phyloP scores from a whole-genome alignment of 37 sponge, comb jelly and placozoan genomes.

The Agelas oroides region DNA sequence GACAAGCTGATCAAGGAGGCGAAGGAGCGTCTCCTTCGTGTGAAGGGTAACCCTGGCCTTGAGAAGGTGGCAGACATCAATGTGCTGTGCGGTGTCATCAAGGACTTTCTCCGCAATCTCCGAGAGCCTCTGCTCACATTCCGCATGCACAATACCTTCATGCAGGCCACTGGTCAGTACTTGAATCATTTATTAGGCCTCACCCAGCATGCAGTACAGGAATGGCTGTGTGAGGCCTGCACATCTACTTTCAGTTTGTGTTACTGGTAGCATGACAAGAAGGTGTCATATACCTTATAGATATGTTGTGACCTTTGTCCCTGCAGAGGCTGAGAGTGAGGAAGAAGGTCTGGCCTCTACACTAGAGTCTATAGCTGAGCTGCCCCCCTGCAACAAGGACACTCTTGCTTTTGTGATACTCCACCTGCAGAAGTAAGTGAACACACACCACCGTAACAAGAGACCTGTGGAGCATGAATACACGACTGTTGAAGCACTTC shows the following conservation, averaged over 20 bases:
- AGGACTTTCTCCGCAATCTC: slow-evolving; percentile 83
- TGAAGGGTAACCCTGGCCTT: slow-evolving; percentile 75
- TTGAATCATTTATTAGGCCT: too few relatives aligned
- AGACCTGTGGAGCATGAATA: background rate
- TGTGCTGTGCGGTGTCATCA: slow-evolving; percentile 90
- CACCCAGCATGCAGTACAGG: too few relatives aligned
- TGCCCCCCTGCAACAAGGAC: slow-evolving; percentile 91
- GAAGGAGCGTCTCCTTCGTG: slow-evolving; percentile 84
- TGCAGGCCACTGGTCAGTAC: slow-evolving; percentile 72
- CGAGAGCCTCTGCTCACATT: slow-evolving; percentile 90
- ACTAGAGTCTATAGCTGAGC: slow-evolving; percentile 82
- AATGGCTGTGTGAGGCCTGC: too few relatives aligned
- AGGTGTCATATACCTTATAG: too few relatives aligned
- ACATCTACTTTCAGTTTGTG: too few relatives aligned
- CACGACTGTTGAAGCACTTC: too few relatives aligned
- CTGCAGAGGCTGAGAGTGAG: slow-evolving; percentile 63
- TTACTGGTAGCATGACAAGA: too few relatives aligned
- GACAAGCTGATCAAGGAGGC: slow-evolving; percentile 82
- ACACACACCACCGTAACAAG: background rate
- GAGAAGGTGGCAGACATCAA: slow-evolving; percentile 83
- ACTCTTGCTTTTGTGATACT: slow-evolving; percentile 93
- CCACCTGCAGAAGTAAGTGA: slow-evolving; percentile 84
- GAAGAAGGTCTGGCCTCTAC: slow-evolving; percentile 68
- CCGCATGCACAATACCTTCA: slow-evolving; percentile 72
- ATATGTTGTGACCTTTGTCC: too few relatives aligned